Conservation (phyloP, 1,140 invertebrate genomes). For the Apis laboriosa region DNA sequence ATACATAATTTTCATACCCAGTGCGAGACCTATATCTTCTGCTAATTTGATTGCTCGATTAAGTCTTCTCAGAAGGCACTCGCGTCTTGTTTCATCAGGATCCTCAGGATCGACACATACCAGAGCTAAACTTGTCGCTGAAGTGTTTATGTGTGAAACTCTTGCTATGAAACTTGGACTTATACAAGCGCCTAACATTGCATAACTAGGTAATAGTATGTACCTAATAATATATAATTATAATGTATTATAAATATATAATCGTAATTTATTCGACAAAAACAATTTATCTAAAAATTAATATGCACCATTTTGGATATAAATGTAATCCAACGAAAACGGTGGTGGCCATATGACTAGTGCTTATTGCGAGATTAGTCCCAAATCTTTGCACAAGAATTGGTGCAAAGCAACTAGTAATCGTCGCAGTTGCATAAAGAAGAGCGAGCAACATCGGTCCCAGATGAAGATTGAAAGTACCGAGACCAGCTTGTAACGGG, state of each 20-base stretch:
- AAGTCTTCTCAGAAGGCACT: constrained; percentile 74
- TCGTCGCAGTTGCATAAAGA: constrained; percentile 81
- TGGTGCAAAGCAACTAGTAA: constrained; percentile 81
- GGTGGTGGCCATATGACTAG: constrained; percentile 80
- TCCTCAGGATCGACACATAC: constrained; percentile 82
- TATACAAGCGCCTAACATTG: constrained; percentile 82
- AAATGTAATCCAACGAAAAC: constrained; percentile 83
- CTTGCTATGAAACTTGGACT: constrained; percentile 82
- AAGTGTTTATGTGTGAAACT: constrained; percentile 82
- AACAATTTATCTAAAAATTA: constrained; percentile 48
- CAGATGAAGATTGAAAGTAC: constrained; percentile 75
- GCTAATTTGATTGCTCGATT: constrained; percentile 74
- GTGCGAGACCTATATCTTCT: constrained; percentile 74
- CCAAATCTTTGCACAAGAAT: constrained; percentile 82
- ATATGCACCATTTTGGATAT: constrained; percentile 83
- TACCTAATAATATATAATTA: constrained; percentile 70
- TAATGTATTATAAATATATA: not conserved
- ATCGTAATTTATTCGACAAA: not conserved
- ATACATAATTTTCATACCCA: constrained; percentile 61
- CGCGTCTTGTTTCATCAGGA: constrained; percentile 78
- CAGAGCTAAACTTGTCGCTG: constrained; percentile 83
- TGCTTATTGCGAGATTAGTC: constrained; percentile 80
- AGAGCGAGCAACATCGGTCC: constrained; percentile 82
- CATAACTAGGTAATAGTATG: constrained; percentile 83
- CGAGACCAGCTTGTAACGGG: constrained; percentile 81